A percentile compares a stretch with the other conserved stretches of the same genome.
These are phyloP conservation scores for Melanchra persicariae DNA, from an alignment of 2,888 invertebrate species.

Conservation along the genomic window DNA sequence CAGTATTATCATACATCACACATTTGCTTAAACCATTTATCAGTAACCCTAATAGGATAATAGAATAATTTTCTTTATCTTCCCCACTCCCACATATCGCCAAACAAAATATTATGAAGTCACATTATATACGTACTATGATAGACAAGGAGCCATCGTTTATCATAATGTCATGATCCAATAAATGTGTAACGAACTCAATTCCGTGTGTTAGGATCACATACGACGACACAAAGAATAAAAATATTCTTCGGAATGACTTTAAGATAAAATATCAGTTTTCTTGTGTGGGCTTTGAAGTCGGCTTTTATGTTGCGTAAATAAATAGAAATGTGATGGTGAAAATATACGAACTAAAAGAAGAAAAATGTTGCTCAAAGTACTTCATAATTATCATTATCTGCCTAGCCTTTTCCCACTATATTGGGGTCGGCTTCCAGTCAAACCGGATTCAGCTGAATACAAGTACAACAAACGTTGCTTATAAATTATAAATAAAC, in stretches of 20 bases:
- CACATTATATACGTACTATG: background rate
- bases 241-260: slow-evolving; percentile 64
- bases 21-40: too few relatives aligned
- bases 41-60: too few relatives aligned
- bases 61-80: background rate
- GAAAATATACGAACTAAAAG: background rate
- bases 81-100: background rate
- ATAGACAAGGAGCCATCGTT: slow-evolving; percentile 39
- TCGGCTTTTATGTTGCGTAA: slow-evolving; percentile 23
- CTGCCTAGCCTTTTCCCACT: too few relatives aligned
- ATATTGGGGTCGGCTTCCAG: too few relatives aligned
- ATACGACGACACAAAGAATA: slow-evolving; percentile 33
- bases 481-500: too few relatives aligned
- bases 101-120: slow-evolving; percentile 6
- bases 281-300: slow-evolving; percentile 56
- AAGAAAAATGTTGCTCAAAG: too few relatives aligned
- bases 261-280: slow-evolving; percentile 70
- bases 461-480: too few relatives aligned
- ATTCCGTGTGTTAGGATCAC: slow-evolving; percentile 36
- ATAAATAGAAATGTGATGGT: slow-evolving; percentile 14
- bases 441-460: too few relatives aligned
- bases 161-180: slow-evolving; percentile 42
- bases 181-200: slow-evolving; percentile 43
- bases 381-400: too few relatives aligned
- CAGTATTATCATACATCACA: too few relatives aligned